A percentile compares a stretch with the other conserved stretches of the same genome.
phyloP scores from a whole-genome alignment of 2,888 invertebrate genomes.

The Eupithecia exiguata region DNA sequence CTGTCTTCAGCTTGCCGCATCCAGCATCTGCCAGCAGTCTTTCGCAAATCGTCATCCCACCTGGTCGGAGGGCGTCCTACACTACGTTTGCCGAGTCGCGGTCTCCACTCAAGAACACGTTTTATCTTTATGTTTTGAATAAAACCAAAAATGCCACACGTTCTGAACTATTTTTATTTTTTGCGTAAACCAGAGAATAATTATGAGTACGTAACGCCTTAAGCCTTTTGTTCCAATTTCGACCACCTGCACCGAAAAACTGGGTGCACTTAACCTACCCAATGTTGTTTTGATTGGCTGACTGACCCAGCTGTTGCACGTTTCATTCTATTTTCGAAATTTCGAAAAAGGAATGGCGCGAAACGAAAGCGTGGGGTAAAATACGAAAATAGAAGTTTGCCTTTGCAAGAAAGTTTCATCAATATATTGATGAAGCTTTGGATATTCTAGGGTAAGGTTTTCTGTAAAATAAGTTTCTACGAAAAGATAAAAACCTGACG shows the following conservation, averaged over 20 bases:
- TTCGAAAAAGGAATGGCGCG: slow-evolving; percentile 14
- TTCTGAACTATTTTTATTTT: background rate
- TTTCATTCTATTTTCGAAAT: slow-evolving; percentile 14
- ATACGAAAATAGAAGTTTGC: slow-evolving; percentile 9
- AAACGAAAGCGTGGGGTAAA: slow-evolving; percentile 1
- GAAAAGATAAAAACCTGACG: too few relatives aligned
- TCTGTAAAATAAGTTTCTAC: too few relatives aligned
- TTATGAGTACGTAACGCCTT: background rate
- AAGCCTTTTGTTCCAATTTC: background rate
- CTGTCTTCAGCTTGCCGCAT: too few relatives aligned
- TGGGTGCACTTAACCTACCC: background rate
- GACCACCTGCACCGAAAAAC: slow-evolving; percentile 6
- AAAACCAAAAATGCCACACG: too few relatives aligned
- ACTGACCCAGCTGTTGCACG: slow-evolving; percentile 15
- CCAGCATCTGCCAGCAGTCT: too few relatives aligned
- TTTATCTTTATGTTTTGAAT: too few relatives aligned
- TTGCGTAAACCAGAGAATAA: too few relatives aligned
- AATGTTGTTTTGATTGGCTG: slow-evolving; percentile 13
- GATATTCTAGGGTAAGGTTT: background rate
- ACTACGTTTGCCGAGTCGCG: too few relatives aligned
- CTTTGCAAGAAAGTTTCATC: background rate
- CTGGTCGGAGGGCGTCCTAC: too few relatives aligned
- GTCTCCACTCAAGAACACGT: too few relatives aligned
- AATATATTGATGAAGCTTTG: background rate
- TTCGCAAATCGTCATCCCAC: too few relatives aligned